Evolutionary conservation across 2,888 invertebrate species (phyloP), one percentile per base, ranked within the genome.

Genomic region (Drosophila vallismaia): DNA sequence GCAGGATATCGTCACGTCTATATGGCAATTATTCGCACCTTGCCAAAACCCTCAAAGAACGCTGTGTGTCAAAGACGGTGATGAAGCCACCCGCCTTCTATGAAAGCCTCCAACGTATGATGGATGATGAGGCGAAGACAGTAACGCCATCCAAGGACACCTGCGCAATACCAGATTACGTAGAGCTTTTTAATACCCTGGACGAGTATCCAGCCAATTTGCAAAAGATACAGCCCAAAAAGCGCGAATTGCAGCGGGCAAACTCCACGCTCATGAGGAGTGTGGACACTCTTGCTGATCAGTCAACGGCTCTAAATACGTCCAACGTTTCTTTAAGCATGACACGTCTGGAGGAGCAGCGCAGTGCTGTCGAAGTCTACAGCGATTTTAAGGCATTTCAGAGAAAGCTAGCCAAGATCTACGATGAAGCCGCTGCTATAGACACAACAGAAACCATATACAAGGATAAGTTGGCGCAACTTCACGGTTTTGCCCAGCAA

Each of bases 141-240:
- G 68, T 62, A 10, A 75, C 85, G 8, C 78, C 88, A 0, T 63
- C 66, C 0, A 80, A 74, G 12, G 74, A 75, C 0, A 60, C 75
- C 3, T 75, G 77, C 4, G 67, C 74, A 5, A 75, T 89, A 5
- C 63, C 76, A 0, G 80, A 89, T 0, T 91, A 84, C 53, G 81
- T 85, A 0, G 85, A 88, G 2, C 75, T 86, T 0, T 90, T 90
- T 26, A 89, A 85, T 59, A 60, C 69, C 1, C 77, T 91, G 4
- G 91, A 91, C 0, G 83, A 84, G 3, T 90, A 88, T 59, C 91
- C 91, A 5, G 24, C 63, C 0, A 91, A 91, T 42, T 51, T 91
- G 28, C 88, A 87, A 3, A 89, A 86, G 28, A 53, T 76, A 0
- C 49, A 69, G 1, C 36, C 71, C 3, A 87, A 86, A 29, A 88